A percentile compares a stretch with the other conserved stretches of the same genome.
These are phyloP conservation scores for Neomorphus geoffroyi DNA, from an alignment of 2,797 vertebrate genomes.

Conservation along the genomic window DNA sequence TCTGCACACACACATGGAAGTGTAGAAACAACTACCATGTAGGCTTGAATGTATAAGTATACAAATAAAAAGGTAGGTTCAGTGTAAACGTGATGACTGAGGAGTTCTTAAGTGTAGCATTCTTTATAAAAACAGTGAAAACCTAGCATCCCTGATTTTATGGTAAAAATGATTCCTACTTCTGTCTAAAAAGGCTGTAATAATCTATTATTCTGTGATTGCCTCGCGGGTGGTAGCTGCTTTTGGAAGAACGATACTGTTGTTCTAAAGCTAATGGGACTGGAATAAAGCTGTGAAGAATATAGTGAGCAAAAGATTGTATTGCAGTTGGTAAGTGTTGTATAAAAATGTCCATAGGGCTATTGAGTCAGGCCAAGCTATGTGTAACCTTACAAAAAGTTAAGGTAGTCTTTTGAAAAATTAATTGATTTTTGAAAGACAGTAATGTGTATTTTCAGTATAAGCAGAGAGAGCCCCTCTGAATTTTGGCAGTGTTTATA, in stretches of 20 bases:
- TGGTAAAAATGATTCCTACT: background rate
- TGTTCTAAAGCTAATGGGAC: background rate
- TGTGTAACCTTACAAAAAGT: background rate
- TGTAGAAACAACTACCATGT: background rate
- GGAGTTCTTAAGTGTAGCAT: background rate
- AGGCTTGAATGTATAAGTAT: background rate
- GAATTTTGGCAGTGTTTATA: background rate
- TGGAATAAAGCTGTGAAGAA: background rate
- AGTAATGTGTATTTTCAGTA: background rate
- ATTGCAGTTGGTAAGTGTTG: background rate
- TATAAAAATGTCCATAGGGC: background rate
- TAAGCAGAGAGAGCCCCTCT: background rate
- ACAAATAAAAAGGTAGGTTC: background rate
- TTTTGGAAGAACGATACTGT: background rate
- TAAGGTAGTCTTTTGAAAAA: background rate
- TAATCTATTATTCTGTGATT: background rate
- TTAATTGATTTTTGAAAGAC: background rate
- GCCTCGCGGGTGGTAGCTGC: background rate
- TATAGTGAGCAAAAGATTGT: background rate
- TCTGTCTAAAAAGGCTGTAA: background rate
- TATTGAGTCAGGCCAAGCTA: background rate
- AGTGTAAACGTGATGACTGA: background rate
- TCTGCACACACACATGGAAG: rapidly evolving
- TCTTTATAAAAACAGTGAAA: background rate
- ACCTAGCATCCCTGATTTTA: background rate